phyloP scores from a whole-genome alignment of 2,888 invertebrate genomes.

The Thymelicus sylvestris region DNA sequence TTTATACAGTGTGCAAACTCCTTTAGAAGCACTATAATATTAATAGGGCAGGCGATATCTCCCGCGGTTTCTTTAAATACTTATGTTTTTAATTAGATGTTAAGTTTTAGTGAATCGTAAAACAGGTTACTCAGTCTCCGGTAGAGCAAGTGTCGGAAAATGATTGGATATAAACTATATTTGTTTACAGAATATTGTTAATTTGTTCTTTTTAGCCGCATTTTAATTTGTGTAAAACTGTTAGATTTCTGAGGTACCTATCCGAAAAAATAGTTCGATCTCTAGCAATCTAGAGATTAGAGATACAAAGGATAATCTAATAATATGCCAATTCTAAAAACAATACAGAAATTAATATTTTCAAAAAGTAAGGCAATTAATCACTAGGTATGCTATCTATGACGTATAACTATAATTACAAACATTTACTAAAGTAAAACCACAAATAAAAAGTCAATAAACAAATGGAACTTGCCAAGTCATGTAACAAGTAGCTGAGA shows the following conservation, averaged over 20 bases:
- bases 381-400: no score
- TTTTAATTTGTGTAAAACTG: no score
- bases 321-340: no score
- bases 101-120: conserved; percentile 31
- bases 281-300: no score
- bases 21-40: conserved; percentile 52
- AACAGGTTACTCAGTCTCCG: conserved; percentile 35
- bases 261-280: no score
- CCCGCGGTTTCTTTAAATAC: conserved; percentile 55
- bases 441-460: background rate
- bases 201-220: no score
- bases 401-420: background rate
- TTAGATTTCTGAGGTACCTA: no score
- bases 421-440: background rate
- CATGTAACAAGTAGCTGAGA: background rate
- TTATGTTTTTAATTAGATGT: conserved; percentile 29
- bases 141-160: conserved; percentile 10
- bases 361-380: no score
- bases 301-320: no score
- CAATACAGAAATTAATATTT: no score
- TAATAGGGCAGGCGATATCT: conserved; percentile 57
- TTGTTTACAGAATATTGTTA: no score
- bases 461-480: background rate
- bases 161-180: background rate
- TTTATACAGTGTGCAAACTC: conserved; percentile 16